Evolutionary conservation across 2,113 vertebrate species (phyloP), one percentile per base, ranked within the genome.

Genomic region (Scopus umbretta): DNA sequence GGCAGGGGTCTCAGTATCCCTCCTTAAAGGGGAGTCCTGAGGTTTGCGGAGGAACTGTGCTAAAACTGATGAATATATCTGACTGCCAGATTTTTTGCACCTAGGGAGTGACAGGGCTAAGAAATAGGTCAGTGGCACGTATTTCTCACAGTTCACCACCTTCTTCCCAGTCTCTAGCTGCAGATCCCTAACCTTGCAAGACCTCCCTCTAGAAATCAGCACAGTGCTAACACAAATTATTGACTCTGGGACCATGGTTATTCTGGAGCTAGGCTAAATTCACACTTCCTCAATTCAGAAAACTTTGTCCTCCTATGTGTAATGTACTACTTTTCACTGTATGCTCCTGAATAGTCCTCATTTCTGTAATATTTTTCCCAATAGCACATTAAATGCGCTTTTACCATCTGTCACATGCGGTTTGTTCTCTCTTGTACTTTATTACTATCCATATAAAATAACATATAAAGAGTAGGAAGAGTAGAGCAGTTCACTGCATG

Each of bases 271-370:
- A 66, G 88, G 49, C 55, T 79, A 91, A 94, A 97, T 94, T 92
- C 96, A 88, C 80, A 88, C 47, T 96, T 95, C 79, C 61, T 95
- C 90, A 92, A 52, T 88, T 92, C 88, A 93, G 93, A 96, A 94
- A 88, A 43, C 62, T 61, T 91, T 88, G 52, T 83, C n/a, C 86
- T 93, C 83, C 80, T 96, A 84, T 92, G 88, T 96, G 82, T 93
- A 92, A 93, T 88, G 79, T 88, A 66, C 59, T 86, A 29, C 62
- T 92, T 93, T 91, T 68, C 70, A 76, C 45, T 87, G 25, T 17
- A 30, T 73, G 52, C 16, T 91, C 52, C 82, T 71, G 43, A 81
- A 86, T 80, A 92, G 43, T 67, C 47, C 56, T 91, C 15, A 52
- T 94, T 94, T 93, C 92, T 86, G 47, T 53, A 93, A 66, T 71